These are phyloP conservation scores for Brachionus manjavacas DNA, from an alignment of 1,140 invertebrate species.

Conservation along the genomic window DNA sequence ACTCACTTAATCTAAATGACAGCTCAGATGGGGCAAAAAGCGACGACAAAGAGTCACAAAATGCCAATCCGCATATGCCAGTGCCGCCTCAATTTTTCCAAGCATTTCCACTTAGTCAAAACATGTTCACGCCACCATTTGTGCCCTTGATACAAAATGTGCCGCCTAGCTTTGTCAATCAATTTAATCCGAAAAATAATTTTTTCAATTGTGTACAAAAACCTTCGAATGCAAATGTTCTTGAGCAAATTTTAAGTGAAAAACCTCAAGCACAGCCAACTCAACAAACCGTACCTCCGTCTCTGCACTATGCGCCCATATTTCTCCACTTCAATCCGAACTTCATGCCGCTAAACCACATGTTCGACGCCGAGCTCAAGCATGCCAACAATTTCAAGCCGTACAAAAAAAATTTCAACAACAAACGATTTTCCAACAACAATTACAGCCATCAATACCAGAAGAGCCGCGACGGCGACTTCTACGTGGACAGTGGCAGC, in stretches of 20 bases:
- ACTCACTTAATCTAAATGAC: not conserved
- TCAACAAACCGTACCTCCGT: not conserved
- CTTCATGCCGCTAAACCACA: not conserved
- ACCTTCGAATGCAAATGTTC: not conserved
- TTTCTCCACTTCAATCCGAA: not conserved
- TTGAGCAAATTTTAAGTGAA: not conserved
- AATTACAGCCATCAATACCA: not conserved
- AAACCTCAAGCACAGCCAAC: not conserved
- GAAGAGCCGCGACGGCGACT: not conserved
- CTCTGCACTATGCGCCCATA: not conserved
- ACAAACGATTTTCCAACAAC: not conserved
- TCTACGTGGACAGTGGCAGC: conserved; percentile 26
- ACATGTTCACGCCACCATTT: not conserved
- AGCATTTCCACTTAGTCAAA: conserved; percentile 22
- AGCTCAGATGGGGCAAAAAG: not conserved
- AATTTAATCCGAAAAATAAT: not conserved
- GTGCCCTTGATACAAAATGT: conserved; percentile 2
- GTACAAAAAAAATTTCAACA: not conserved
- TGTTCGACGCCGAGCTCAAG: not conserved
- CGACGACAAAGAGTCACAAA: not conserved
- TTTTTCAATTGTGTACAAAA: conserved; percentile 19
- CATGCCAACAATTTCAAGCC: not conserved
- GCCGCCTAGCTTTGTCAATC: not conserved
- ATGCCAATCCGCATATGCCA: not conserved
- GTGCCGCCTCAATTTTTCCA: conserved; percentile 14